A percentile compares a stretch with the other conserved stretches of the same genome.
Conservation (phyloP, 2,113 vertebrate species). For the Lepus americanus region DNA sequence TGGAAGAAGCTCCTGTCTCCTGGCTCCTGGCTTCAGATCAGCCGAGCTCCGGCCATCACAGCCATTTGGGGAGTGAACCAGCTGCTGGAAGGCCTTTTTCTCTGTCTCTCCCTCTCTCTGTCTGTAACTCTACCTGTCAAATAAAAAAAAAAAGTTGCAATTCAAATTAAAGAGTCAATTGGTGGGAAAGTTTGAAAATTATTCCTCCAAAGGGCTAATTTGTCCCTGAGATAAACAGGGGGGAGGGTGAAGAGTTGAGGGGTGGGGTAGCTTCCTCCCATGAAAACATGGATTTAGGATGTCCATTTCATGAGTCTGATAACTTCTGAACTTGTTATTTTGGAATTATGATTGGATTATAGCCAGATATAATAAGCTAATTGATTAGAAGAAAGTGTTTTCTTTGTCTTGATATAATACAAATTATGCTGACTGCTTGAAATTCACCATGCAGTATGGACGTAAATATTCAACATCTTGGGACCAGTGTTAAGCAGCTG, state of each 20-base stretch:
- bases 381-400: background rate
- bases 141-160: background rate
- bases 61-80: too few species aligned
- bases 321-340: background rate
- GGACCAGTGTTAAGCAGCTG: background rate
- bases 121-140: too few species aligned
- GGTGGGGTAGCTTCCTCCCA: background rate
- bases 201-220: background rate
- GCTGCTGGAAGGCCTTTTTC: too few species aligned
- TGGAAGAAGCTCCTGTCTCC: too few species aligned
- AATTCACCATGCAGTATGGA: background rate
- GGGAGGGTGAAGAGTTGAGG: rapidly evolving
- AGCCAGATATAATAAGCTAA: background rate
- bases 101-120: too few species aligned
- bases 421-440: background rate
- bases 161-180: background rate
- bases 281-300: background rate
- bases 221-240: background rate
- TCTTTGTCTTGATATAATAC: background rate
- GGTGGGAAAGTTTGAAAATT: background rate
- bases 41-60: too few species aligned
- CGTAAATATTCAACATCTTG: background rate
- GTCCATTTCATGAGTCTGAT: background rate
- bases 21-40: too few species aligned
- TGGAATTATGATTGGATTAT: background rate